These are phyloP conservation scores for Hipparchia sbordonii DNA, from an alignment of 2,888 invertebrate species.

Conservation along the genomic window DNA sequence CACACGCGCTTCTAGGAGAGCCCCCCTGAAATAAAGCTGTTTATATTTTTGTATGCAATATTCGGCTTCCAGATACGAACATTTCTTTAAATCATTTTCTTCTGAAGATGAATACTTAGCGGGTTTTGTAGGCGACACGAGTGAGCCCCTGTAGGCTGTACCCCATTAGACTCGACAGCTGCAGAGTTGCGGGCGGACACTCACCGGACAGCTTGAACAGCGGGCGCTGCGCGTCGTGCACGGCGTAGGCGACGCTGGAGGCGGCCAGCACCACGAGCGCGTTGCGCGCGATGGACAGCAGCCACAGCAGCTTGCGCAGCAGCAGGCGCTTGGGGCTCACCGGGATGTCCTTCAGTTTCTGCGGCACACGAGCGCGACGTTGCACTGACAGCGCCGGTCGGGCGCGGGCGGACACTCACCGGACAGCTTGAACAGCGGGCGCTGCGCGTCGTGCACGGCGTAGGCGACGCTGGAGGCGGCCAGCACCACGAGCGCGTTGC, in stretches of 20 bases:
- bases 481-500: conserved; percentile 90
- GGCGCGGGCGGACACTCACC: conserved; percentile 53
- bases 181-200: too few relatives aligned
- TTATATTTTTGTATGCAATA: too few relatives aligned
- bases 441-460: conserved; percentile 70
- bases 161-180: too few relatives aligned
- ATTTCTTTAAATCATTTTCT: too few relatives aligned
- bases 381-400: too few relatives aligned
- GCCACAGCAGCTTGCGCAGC: conserved; percentile 85
- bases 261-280: conserved; percentile 88
- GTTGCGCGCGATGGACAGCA: conserved; percentile 90
- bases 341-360: conserved; percentile 85
- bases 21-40: too few relatives aligned
- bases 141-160: too few relatives aligned
- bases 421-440: conserved; percentile 85
- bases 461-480: conserved; percentile 84
- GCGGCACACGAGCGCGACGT: conserved; percentile 39
- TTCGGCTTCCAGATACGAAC: too few relatives aligned
- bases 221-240: conserved; percentile 74
- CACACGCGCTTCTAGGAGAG: too few relatives aligned
- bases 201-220: conserved; percentile 85
- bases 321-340: conserved; percentile 60
- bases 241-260: conserved; percentile 82
- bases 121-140: too few relatives aligned
- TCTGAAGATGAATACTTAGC: too few relatives aligned